Conservation (phyloP, 1,140 invertebrate genomes). For the Temnothorax curvispinosus region DNA sequence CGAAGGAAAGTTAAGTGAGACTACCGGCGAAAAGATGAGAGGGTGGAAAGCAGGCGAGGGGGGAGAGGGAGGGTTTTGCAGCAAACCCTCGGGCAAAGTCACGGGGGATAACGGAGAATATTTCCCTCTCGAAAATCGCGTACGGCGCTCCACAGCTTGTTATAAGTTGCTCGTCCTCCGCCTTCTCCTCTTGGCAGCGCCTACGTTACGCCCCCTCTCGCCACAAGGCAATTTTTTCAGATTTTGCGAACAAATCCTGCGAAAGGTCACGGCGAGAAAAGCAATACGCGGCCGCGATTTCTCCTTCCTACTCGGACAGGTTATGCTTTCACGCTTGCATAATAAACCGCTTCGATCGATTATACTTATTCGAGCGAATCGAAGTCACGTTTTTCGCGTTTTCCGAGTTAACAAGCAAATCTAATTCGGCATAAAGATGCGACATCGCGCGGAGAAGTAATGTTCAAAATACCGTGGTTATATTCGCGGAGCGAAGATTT, state of each 20-base stretch:
- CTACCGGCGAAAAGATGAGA: background rate
- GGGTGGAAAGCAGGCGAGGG: background rate
- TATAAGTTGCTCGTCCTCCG: slow-evolving; percentile 37
- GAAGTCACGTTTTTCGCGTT: background rate
- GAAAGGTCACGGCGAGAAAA: background rate
- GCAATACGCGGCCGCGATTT: slow-evolving; percentile 8
- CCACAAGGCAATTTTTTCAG: background rate
- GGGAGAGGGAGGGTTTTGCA: background rate
- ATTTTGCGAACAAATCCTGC: slow-evolving; percentile 24
- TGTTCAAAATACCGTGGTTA: background rate
- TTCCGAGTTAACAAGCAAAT: slow-evolving; percentile 11
- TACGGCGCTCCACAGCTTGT: slow-evolving; percentile 34
- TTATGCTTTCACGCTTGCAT: background rate
- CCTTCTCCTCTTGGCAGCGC: background rate
- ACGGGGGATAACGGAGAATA: slow-evolving; percentile 53
- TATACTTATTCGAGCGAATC: background rate
- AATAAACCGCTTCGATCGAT: slow-evolving; percentile 5
- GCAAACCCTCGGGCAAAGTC: slow-evolving; percentile 14
- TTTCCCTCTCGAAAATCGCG: slow-evolving; percentile 44
- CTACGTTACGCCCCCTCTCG: background rate
- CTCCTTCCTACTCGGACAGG: no score
- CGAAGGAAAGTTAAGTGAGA: slow-evolving; percentile 36
- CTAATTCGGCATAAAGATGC: slow-evolving; percentile 1
- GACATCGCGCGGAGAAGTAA: background rate
- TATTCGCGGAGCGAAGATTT: background rate